Conservation (phyloP, 2,797 vertebrate species). For the Triplophysa bombifrons region DNA sequence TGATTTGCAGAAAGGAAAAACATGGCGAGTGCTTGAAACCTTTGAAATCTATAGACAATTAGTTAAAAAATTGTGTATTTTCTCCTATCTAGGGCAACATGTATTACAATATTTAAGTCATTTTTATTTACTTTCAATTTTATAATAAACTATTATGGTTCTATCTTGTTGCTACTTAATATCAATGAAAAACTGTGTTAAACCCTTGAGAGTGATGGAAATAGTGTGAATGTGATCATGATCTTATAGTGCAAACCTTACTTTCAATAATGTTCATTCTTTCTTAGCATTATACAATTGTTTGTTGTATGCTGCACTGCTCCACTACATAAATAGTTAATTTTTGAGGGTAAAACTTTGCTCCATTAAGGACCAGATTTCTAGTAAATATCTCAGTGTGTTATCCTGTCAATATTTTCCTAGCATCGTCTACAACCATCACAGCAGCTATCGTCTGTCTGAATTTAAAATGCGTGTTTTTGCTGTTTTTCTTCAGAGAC, state of each 20-base stretch:
- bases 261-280: background rate
- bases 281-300: background rate
- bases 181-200: background rate
- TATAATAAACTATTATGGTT: too few species aligned
- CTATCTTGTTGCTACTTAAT: too few species aligned
- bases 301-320: background rate
- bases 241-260: too few species aligned
- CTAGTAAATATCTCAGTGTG: conserved; percentile 17
- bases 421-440: conserved; percentile 20
- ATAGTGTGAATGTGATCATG: too few species aligned
- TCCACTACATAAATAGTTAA: background rate
- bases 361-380: background rate
- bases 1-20: too few species aligned
- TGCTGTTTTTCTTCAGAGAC: conserved; percentile 47
- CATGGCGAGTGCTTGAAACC: too few species aligned
- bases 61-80: too few species aligned
- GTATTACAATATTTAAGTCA: too few species aligned
- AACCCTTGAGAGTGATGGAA: background rate
- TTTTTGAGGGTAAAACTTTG: conserved; percentile 21
- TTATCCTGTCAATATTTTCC: conserved; percentile 14
- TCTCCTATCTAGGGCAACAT: too few species aligned
- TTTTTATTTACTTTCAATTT: too few species aligned
- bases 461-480: background rate
- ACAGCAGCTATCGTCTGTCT: conserved; percentile 32
- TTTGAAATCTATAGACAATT: too few species aligned